Conservation (phyloP, 1,140 invertebrate genomes). For the Cyclargus thomasi region DNA sequence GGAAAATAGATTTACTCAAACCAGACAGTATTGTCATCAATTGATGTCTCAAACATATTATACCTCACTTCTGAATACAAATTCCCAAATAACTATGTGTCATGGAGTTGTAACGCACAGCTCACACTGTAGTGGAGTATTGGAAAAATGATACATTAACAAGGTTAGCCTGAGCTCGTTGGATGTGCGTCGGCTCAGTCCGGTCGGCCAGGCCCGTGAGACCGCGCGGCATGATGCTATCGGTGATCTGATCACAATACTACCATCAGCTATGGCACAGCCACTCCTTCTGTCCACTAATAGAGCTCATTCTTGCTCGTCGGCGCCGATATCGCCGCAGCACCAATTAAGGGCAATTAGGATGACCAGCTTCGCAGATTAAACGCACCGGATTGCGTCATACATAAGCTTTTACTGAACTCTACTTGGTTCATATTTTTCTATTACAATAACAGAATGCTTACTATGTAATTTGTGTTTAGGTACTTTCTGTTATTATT, state of each 20-base stretch:
- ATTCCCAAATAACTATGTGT: no score
- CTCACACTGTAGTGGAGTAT: no score
- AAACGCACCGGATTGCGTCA: conserved; percentile 19
- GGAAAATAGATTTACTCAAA: no score
- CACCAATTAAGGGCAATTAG: conserved; percentile 27
- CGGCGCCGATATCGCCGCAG: background rate
- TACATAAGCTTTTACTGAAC: background rate
- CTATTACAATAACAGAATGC: background rate
- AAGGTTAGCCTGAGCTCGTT: no score
- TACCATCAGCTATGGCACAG: background rate
- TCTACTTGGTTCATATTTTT: background rate
- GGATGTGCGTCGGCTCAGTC: no score
- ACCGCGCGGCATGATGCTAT: background rate
- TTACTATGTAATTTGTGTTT: no score
- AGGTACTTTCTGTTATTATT: no score
- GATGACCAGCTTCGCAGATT: conserved; percentile 7
- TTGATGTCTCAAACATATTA: no score
- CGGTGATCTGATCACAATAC: background rate
- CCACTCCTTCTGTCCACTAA: background rate
- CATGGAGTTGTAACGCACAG: no score
- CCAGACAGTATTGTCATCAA: no score
- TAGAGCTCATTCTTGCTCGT: background rate
- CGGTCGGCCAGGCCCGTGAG: background rate
- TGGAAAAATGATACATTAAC: no score
- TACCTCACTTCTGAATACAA: no score